Percentiles rank a stretch among this genome's conserved stretches.
phyloP scores from a whole-genome alignment of 2,113 vertebrate genomes.

The Forbesichthys agassizii region DNA sequence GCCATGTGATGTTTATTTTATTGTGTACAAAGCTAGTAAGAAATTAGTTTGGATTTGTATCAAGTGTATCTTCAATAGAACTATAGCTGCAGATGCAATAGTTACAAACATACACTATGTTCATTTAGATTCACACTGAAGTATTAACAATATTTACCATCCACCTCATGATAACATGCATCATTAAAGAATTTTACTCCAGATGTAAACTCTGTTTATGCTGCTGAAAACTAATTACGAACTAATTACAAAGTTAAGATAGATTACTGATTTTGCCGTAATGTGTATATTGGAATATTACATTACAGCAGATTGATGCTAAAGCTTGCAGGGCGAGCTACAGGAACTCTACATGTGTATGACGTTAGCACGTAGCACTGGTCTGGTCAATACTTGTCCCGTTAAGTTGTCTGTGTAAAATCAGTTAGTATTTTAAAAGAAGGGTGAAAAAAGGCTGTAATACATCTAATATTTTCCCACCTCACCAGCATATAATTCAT shows the following conservation, averaged over 20 bases:
- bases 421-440: slow-evolving; percentile 19
- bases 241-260: slow-evolving; percentile 23
- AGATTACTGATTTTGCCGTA: slow-evolving; percentile 36
- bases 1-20: slow-evolving; percentile 23
- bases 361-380: slow-evolving; percentile 17
- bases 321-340: slow-evolving; percentile 77
- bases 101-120: slow-evolving; percentile 42
- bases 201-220: slow-evolving; percentile 49
- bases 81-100: slow-evolving; percentile 28
- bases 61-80: slow-evolving; percentile 9
- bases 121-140: slow-evolving; percentile 27
- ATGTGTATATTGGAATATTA: slow-evolving; percentile 23
- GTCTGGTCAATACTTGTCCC: slow-evolving; percentile 38
- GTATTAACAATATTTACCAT: slow-evolving; percentile 37
- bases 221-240: slow-evolving; percentile 53
- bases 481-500: slow-evolving; percentile 5
- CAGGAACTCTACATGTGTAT: slow-evolving; percentile 34
- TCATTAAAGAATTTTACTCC: slow-evolving; percentile 29
- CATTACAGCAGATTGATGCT: slow-evolving; percentile 43
- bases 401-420: slow-evolving; percentile 22
- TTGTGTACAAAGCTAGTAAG: slow-evolving; percentile 25
- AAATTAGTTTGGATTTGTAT: slow-evolving; percentile 7
- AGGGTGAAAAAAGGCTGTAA: neutral
- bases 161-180: slow-evolving; percentile 28
- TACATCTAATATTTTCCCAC: slow-evolving; percentile 6